Evolutionary conservation across 2,888 invertebrate species (phyloP).

Genomic region (Eilema depressum): DNA sequence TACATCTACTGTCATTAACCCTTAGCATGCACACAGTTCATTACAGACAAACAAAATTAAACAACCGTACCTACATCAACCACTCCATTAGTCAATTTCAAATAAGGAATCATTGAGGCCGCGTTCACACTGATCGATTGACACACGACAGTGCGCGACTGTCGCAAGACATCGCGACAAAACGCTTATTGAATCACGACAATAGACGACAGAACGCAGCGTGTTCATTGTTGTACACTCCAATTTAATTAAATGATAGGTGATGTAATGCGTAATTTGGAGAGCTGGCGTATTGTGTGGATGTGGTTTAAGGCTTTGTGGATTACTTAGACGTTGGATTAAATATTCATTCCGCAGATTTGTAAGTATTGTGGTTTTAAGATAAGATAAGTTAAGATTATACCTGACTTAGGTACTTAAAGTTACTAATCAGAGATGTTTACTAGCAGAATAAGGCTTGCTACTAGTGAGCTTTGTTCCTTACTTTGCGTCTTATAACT

Average conservation of each 20-base stretch:
- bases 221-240: constrained; percentile 35
- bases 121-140: constrained; percentile 37
- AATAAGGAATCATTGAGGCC: constrained; percentile 26
- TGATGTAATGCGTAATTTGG: constrained; percentile 20
- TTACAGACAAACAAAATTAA: background rate
- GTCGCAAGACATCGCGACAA: constrained; percentile 35
- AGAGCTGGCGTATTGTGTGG: constrained; percentile 1
- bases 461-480: background rate
- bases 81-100: constrained; percentile 10
- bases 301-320: constrained; percentile 8
- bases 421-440: background rate
- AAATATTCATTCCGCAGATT: background rate
- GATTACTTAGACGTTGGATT: background rate
- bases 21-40: background rate
- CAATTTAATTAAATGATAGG: constrained; percentile 45
- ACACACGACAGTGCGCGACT: constrained; percentile 26
- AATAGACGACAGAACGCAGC: constrained; percentile 48
- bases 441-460: background rate
- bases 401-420: background rate
- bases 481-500: background rate
- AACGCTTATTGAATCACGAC: constrained; percentile 49
- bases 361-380: background rate
- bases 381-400: no score
- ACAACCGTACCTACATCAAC: background rate
- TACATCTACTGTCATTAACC: background rate